A percentile compares a stretch with the other conserved stretches of the same genome.
Conservation (phyloP, 2,113 vertebrate species). For the Camelus bactrianus region DNA sequence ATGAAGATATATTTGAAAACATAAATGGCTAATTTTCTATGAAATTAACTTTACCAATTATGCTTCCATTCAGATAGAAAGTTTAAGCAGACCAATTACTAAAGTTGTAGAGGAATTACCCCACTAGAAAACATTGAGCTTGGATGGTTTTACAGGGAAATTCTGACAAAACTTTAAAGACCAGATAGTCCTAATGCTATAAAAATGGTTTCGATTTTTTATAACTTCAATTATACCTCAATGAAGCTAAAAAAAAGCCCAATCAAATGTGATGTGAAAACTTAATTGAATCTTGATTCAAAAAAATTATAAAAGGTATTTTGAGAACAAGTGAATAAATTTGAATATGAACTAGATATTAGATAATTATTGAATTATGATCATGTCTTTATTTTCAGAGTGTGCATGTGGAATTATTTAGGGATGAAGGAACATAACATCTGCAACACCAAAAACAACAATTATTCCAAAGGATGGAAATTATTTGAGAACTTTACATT, state of each 20-base stretch:
- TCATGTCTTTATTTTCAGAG: not conserved
- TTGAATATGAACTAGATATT: not conserved
- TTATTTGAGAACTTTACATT: not conserved
- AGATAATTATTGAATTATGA: not conserved
- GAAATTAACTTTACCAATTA: not conserved
- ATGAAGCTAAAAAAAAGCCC: too few relatives aligned
- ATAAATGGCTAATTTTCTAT: not conserved
- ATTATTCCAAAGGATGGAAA: not conserved
- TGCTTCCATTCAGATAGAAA: not conserved
- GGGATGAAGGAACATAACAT: not conserved
- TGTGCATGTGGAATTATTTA: not conserved
- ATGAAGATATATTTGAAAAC: not conserved
- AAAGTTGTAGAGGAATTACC: not conserved
- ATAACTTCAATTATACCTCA: not conserved
- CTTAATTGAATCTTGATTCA: not conserved
- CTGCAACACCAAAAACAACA: not conserved
- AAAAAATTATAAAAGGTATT: not conserved
- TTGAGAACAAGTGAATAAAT: not conserved
- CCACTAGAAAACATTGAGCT: not conserved
- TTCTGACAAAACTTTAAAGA: not conserved
- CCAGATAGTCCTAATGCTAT: not conserved
- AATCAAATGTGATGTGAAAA: not conserved
- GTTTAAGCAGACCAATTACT: not conserved
- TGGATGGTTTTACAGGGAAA: not conserved
- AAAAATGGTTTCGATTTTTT: not conserved